Evolutionary conservation across 2,113 vertebrate species (phyloP), one percentile per base, ranked within the genome.

Genomic region (Sturnus vulgaris): DNA sequence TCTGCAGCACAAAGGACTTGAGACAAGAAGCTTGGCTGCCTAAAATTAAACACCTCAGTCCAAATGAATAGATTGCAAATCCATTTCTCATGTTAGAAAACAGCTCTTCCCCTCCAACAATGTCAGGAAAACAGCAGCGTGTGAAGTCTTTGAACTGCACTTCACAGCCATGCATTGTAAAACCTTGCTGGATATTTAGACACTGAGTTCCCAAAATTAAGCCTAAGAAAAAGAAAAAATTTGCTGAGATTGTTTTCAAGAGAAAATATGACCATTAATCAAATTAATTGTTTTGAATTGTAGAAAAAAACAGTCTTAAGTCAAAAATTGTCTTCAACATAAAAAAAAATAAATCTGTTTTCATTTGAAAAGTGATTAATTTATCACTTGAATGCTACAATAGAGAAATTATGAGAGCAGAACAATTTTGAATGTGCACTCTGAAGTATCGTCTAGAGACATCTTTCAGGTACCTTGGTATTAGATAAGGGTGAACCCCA

Each of bases 41-140:
- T 93, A 73, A 93, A 92, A 83, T 95, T 88, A 92, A 82, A 71
- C 76, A 84, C 64, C 68, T 93, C 46, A 12, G 27, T 50, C 59
- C 35, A 69, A 82, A 66, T 21, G 31, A 80, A 77, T 42, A 63
- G 39, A 31, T 12, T 68, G 60, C 40, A 90, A 80, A 83, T 77
- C 71, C 2, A 5, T 88, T 63, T 46, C 55, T 90, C 15, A 1
- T 52, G 6, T 52, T 52, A 50, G 65, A 81, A 88, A 61, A 20
- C 53, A 65, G 59, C 75, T 87, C 33, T 84, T 89, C 35, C 35
- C 52, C 19, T 84, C 39, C 35, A 60, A 71, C 19, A 37, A 23
- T 17, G 12, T 68, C 70, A 68, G n/a, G 49, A 79, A 55, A 30
- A 57, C 33, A 20, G 56, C 17, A 25, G 53, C 0, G 2, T 10